Evolutionary conservation across 1,140 invertebrate species (phyloP).

Genomic region (Solenopsis invicta): DNA sequence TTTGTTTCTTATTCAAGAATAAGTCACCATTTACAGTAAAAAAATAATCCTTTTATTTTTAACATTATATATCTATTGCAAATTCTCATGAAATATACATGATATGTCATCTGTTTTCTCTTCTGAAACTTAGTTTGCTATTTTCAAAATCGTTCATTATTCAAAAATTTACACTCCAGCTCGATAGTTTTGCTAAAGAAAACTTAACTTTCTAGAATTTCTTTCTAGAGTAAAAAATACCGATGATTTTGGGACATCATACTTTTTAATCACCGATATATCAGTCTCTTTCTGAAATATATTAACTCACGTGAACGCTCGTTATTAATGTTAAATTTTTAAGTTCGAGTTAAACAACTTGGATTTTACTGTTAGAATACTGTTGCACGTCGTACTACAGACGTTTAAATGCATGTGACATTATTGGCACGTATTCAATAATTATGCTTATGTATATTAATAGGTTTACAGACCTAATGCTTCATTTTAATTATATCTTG

Average conservation of each 20-base stretch:
- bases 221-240: constrained; percentile 2
- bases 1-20: constrained; percentile 1
- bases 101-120: constrained; percentile 1
- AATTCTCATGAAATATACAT: background rate
- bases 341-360: constrained; percentile 1
- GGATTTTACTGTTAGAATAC: constrained; percentile 64
- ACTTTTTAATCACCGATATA: constrained; percentile 45
- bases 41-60: background rate
- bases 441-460: background rate
- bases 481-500: constrained; percentile 31
- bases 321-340: constrained; percentile 42
- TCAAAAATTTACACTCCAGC: background rate
- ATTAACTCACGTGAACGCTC: constrained; percentile 29
- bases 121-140: background rate
- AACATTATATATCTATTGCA: constrained; percentile 4
- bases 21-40: background rate
- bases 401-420: constrained; percentile 25
- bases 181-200: constrained; percentile 7
- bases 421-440: constrained; percentile 17
- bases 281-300: constrained; percentile 68
- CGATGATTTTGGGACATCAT: background rate
- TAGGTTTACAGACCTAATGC: background rate
- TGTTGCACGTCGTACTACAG: constrained; percentile 42
- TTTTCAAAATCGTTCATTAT: background rate
- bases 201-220: background rate